Evolutionary conservation across 2,888 invertebrate species (phyloP).

Genomic region (Drosophila robusta): DNA sequence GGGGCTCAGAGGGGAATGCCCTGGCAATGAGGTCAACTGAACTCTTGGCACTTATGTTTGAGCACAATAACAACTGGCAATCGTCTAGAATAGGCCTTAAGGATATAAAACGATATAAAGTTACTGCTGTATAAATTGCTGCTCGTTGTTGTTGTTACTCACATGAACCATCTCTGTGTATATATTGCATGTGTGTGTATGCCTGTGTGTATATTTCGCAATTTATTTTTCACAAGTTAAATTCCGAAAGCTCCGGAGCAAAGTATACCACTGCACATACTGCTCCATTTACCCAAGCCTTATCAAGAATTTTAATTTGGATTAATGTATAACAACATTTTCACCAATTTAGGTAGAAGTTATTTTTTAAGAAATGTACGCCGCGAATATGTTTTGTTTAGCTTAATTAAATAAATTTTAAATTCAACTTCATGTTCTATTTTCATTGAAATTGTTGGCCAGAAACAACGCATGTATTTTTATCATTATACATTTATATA

Average conservation of each 20-base stretch:
- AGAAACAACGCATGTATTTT: too few species aligned
- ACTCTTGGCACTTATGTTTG: slow-evolving; percentile 12
- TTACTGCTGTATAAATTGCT: slow-evolving; percentile 41
- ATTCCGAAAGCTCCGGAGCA: background rate
- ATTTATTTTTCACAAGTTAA: background rate
- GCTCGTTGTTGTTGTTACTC: slow-evolving; percentile 11
- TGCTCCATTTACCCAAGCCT: too few species aligned
- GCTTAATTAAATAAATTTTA: background rate
- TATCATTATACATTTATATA: too few species aligned
- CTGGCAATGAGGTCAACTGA: slow-evolving; percentile 36
- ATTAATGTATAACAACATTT: too few species aligned
- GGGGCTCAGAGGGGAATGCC: background rate
- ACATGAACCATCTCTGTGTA: background rate
- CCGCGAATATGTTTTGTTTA: background rate
- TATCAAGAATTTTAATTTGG: too few species aligned
- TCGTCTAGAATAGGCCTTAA: slow-evolving; percentile 20
- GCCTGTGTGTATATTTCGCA: background rate
- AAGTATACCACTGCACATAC: background rate
- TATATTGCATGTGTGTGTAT: background rate
- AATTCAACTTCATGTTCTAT: too few species aligned
- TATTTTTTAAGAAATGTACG: too few species aligned
- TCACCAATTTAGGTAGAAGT: too few species aligned
- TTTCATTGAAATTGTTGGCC: too few species aligned
- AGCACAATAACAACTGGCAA: slow-evolving; percentile 24
- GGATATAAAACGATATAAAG: slow-evolving; percentile 37